Evolutionary conservation across 2,113 vertebrate species (phyloP).

Genomic region (Lepus timidus): DNA sequence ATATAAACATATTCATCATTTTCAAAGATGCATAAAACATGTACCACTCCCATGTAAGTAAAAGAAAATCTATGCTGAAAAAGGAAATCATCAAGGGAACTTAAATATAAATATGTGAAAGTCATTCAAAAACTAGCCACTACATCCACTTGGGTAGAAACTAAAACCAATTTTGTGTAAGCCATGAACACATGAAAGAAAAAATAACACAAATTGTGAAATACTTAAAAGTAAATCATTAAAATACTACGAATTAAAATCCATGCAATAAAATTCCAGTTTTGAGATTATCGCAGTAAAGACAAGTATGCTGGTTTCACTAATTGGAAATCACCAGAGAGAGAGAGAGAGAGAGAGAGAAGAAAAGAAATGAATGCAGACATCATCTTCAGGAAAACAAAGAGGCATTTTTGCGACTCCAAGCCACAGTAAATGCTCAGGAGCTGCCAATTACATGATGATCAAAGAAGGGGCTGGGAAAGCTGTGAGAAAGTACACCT

Average conservation of each 20-base stretch:
- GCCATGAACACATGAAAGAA: not conserved
- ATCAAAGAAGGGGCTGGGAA: not conserved
- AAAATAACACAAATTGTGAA: not conserved
- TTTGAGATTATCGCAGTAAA: not conserved
- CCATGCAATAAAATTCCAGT: not conserved
- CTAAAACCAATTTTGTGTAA: not conserved
- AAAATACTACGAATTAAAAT: not conserved
- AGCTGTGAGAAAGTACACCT: not conserved
- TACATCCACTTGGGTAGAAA: not conserved
- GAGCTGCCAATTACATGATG: not conserved
- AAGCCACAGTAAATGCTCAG: not conserved
- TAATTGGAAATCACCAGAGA: constrained; percentile 51
- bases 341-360: not conserved
- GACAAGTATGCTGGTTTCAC: not conserved
- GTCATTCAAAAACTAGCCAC: not conserved
- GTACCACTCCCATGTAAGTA: not conserved
- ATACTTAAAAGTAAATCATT: not conserved
- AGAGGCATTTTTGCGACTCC: not conserved
- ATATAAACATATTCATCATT: not conserved
- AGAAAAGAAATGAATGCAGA: not conserved
- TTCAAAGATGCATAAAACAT: not conserved
- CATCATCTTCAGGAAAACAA: not conserved
- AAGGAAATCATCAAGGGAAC: not conserved
- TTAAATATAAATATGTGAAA: not conserved
- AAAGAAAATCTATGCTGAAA: not conserved